phyloP scores from a whole-genome alignment of 2,888 invertebrate species.

The Cacoxenus indagator region DNA sequence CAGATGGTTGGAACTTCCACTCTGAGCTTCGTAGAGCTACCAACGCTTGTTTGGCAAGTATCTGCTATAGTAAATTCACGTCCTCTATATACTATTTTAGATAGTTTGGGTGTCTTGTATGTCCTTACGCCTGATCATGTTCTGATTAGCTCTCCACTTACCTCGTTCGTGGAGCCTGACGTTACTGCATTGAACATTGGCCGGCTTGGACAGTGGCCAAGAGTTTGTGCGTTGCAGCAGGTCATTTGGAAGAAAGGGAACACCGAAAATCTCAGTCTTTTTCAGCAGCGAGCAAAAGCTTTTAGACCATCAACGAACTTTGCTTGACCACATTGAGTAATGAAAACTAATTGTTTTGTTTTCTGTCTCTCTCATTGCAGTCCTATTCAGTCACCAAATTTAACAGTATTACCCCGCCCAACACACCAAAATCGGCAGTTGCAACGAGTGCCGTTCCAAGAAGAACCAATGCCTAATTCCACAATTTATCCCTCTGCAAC shows the following conservation, averaged over 20 bases:
- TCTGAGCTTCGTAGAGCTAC: neutral
- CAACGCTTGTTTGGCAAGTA: neutral
- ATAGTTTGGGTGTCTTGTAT: neutral
- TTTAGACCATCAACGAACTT: neutral
- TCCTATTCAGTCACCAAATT: constrained; percentile 66
- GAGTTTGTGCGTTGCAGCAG: neutral
- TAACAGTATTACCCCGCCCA: constrained; percentile 69
- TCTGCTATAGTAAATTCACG: no score
- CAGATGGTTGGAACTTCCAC: neutral
- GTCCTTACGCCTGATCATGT: no score
- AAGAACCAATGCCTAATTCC: neutral
- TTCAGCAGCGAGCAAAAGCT: neutral
- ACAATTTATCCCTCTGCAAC: constrained; percentile 28
- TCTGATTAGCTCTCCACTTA: neutral
- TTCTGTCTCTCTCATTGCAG: constrained; percentile 47
- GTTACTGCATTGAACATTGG: neutral
- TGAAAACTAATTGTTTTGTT: neutral
- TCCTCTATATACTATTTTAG: no score
- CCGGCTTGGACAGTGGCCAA: neutral
- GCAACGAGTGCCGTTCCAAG: constrained; percentile 44
- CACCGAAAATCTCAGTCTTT: no score
- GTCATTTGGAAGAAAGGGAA: neutral
- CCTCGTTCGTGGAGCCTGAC: neutral
- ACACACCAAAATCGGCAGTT: constrained; percentile 45
- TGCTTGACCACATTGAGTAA: neutral